Evolutionary conservation across 2,888 invertebrate species (phyloP), one percentile per base, ranked within the genome.

Genomic region (Lithophane semibrunnea): DNA sequence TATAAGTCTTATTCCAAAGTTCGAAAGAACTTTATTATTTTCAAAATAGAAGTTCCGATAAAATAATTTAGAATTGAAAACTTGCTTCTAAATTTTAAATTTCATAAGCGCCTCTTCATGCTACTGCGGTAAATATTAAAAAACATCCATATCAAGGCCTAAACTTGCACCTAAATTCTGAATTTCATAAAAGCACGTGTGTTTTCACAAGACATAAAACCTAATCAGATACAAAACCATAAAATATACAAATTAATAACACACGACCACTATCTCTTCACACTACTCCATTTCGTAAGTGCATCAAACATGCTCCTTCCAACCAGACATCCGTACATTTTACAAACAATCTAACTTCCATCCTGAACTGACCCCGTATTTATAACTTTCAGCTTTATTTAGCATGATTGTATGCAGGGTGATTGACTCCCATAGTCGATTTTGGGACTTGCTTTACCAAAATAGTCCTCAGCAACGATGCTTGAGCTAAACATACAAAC

Each of bases 341-440:
- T 16, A 74, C 56, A 86, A 80, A 63, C 47, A 24, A 37, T 3
- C 37, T 0, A 18, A 8, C 73, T 61, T 69, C 66, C 65, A 78
- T 60, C 60, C 58, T 74, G 56, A 66, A 67, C 54, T 65, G 56
- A 64, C 66, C 24, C 42, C 37, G 72, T 83, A 85, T 74, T 73
- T 73, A 78, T 69, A 69, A 72, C 60, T 49, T 49, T 18, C 18
- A 75, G 64, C 65, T 80, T 78, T 71, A 80, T 82, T 70, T 75
- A 85, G 72, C 77, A 83, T 78, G 83, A 86, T 88, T 89, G 89
- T 88, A 88, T 86, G 69, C 83, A 86, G 80, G 93, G 93, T 93
- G 93, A 93, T 90, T 93, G 93, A 93, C 93, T 92, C 73, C 80
- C 63, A 69, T 68, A 61, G 64, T 82, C 90, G 83, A 87, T 89